A percentile compares a stretch with the other conserved stretches of the same genome.
Conservation (phyloP, 2,888 invertebrate species). For the Ctena decussata region DNA sequence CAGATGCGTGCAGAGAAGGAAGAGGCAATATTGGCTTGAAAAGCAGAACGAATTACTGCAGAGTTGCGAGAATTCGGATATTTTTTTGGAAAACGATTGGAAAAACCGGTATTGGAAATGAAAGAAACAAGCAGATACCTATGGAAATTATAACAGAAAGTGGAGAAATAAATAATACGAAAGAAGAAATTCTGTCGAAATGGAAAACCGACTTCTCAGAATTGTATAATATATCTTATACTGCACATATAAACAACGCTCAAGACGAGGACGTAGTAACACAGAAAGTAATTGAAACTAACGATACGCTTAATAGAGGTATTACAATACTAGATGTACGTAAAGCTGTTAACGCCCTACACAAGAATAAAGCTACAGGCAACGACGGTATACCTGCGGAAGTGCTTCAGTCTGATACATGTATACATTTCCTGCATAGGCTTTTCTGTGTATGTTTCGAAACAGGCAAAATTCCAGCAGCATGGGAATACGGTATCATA, state of each 20-base stretch:
- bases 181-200: neutral
- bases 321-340: neutral
- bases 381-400: neutral
- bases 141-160: too few species aligned
- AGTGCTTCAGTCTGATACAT: neutral
- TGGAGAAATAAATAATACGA: neutral
- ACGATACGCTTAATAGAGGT: too few species aligned
- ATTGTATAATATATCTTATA: neutral
- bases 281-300: too few species aligned
- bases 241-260: too few species aligned
- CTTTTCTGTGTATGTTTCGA: neutral
- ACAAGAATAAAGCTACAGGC: neutral
- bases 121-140: too few species aligned
- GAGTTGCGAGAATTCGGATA: neutral
- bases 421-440: neutral
- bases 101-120: too few species aligned
- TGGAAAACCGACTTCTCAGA: neutral
- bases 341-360: neutral
- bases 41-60: neutral
- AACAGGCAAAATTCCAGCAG: neutral
- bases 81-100: neutral
- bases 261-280: too few species aligned
- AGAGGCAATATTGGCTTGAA: neutral
- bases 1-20: neutral
- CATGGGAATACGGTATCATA: neutral